Evolutionary conservation across 2,797 vertebrate species (phyloP), one percentile per base, ranked within the genome.

Genomic region (Hydrocynus forskahlii): DNA sequence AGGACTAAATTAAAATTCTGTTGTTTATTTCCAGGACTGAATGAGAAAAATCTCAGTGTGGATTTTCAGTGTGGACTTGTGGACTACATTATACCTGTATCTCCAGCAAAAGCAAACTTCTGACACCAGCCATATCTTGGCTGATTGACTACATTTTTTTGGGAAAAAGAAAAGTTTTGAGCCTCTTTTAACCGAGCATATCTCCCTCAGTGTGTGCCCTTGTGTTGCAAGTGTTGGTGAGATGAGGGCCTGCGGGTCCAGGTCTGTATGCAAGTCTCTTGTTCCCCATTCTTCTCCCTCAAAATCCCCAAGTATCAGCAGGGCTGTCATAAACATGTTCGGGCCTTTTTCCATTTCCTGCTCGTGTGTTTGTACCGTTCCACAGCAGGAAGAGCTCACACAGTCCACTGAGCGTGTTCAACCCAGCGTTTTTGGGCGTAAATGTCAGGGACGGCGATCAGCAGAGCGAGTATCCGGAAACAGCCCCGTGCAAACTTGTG

Each of bases 311-410:
- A 25, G 25, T 71, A 55, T 78, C 40, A 50, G 50, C 5, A 43
- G 64, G 70, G 25, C 75, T 48, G 25, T 77, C 69, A 64, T 55
- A 50, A 62, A 59, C 69, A 12, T 45, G 54, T 60, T 78, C 40
- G 71, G 43, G 72, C 52, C 45, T 78, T 50, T n/a, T 73, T 73
- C 69, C 38, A 68, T 78, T 78, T 82, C 81, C 75, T 78, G 69
- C 76, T 82, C 69, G 48, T 67, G 12, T 66, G 38, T 78, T 38
- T 2, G 7, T 13, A 16, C 50, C 16, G 16, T 59, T 82, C 69
- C 81, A 62, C 25, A 43, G 43, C 60, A 23, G 62, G 64, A 78
- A 73, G 50, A 82, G 25, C 16, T 66, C 45, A 35, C 29, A 71
- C 38, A 60, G 68, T 69, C 64, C 52, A 35, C 74, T 45, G 48